Evolutionary conservation across 1,140 invertebrate genomes (phyloP), one percentile per base, ranked within the genome.

Genomic region (Drosophila kepulauana): DNA sequence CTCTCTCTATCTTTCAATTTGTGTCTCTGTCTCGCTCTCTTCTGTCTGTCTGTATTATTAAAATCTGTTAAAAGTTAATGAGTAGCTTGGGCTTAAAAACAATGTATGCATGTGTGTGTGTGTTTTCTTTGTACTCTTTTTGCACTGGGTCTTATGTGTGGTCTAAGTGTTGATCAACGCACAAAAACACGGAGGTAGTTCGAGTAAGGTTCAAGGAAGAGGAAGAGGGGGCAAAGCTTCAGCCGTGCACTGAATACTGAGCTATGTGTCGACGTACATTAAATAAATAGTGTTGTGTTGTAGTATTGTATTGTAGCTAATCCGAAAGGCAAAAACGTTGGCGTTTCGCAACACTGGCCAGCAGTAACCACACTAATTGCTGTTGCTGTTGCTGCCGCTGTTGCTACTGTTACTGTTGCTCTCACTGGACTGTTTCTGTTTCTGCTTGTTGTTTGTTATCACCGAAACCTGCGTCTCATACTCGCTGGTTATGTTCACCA

Each of bases 401-500:
- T 25, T 45, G 45, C 51, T 65, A 8, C n/a, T 59, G 51, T 5
- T 52, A 28, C 45, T 63, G 61, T 28, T 59, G 62, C 43, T 59
- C 16, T 33, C 63, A 73, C 52, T 59, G 33, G 52, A 57, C 52
- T 25, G 58, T 62, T 54, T 54, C 41, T 59, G 35, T 10, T 38
- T 38, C 33, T 59, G 51, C 49, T 61, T 59, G 51, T 57, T 61
- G 52, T 57, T 62, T 76, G 57, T 68, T 79, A 77, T 79, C 58
- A 77, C 67, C 67, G 77, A 77, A 51, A 80, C 65, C 25, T 59
- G 49, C 10, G 48, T 38, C 51, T 85, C 70, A 45, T 86, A 89
- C 57, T 85, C 85, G 49, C 74, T 86, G 28, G 74, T 75, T 13
- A 82, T 82, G 45, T 89, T 86, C 2, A 76, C 71, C 57, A 86